Evolutionary conservation across 2,797 vertebrate species (phyloP).

Genomic region (Spheniscus humboldti): DNA sequence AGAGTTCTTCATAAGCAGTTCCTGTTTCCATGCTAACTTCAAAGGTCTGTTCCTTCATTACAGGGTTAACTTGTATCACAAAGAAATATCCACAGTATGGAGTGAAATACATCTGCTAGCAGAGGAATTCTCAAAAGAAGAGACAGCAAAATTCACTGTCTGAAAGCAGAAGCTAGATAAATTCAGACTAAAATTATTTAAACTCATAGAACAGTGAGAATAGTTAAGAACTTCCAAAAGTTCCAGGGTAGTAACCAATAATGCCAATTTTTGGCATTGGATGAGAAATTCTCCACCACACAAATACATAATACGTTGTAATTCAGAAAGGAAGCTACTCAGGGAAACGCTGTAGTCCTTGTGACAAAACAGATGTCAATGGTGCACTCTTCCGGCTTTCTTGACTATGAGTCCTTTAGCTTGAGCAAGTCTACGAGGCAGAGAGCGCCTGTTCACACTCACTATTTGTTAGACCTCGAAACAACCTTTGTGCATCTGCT

Average conservation of each 20-base stretch:
- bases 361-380: background rate
- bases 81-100: background rate
- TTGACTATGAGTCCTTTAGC: background rate
- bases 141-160: background rate
- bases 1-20: background rate
- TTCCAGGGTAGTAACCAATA: background rate
- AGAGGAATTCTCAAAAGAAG: background rate
- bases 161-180: background rate
- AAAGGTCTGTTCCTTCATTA: background rate
- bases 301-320: background rate
- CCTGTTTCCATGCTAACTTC: background rate
- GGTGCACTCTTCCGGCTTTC: background rate
- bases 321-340: background rate
- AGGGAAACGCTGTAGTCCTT: background rate
- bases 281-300: background rate
- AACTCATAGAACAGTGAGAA: background rate
- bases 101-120: background rate
- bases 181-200: background rate
- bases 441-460: background rate
- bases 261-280: background rate
- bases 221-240: background rate
- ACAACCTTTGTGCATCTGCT: background rate
- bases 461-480: background rate
- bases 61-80: background rate
- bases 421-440: background rate